Conservation (phyloP, 2,113 vertebrate species). For the Ammodytes marinus region DNA sequence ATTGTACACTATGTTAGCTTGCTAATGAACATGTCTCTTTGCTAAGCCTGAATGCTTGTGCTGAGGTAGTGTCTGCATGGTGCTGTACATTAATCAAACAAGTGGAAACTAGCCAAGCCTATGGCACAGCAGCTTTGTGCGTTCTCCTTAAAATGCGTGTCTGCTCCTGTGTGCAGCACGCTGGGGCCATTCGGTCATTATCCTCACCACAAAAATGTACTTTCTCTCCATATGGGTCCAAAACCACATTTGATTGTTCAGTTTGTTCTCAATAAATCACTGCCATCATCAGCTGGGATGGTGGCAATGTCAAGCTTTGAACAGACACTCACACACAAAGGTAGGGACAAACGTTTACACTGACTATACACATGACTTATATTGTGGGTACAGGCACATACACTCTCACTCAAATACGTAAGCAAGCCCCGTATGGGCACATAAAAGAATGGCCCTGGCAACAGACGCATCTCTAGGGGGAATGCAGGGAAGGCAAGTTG, state of each 20-base stretch:
- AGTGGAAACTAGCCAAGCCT: conserved; percentile 62
- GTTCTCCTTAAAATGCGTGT: conserved; percentile 62
- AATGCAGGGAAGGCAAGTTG: conserved; percentile 57
- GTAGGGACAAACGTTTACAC: conserved; percentile 25
- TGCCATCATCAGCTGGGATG: conserved; percentile 48
- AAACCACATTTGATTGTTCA: conserved; percentile 48
- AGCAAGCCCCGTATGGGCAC: conserved; percentile 27
- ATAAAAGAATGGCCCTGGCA: conserved; percentile 63
- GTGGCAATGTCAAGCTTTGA: conserved; percentile 49
- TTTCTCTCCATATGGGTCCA: conserved; percentile 41
- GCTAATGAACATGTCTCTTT: conserved; percentile 73
- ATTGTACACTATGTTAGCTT: conserved; percentile 34
- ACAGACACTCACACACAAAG: conserved; percentile 48
- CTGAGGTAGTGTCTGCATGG: conserved; percentile 41
- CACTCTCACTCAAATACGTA: conserved; percentile 50
- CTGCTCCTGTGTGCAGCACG: conserved; percentile 46
- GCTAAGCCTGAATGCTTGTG: conserved; percentile 48
- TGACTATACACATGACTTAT: conserved; percentile 9
- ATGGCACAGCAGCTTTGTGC: conserved; percentile 60
- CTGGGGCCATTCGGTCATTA: conserved; percentile 50
- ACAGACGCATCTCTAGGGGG: conserved; percentile 57
- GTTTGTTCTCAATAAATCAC: conserved; percentile 76
- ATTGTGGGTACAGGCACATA: not conserved
- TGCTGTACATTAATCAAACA: conserved; percentile 74
- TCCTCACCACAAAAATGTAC: conserved; percentile 59